Evolutionary conservation across 2,888 invertebrate genomes (phyloP).

Genomic region (Lochmaea capreae): DNA sequence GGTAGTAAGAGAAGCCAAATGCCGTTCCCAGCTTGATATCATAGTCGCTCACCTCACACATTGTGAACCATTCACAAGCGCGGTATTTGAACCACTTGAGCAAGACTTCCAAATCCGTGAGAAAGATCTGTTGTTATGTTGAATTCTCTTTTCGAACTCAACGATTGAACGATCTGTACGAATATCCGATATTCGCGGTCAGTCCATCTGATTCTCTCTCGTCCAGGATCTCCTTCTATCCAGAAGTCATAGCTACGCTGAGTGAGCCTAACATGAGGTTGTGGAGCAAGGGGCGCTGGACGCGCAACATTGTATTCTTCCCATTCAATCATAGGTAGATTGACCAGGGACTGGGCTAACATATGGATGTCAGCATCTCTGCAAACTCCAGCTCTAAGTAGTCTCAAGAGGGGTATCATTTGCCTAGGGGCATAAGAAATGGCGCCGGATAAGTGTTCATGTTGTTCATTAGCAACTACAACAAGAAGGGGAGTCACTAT

Average conservation of each 20-base stretch:
- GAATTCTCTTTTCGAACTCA: neutral
- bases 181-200: constrained; percentile 12
- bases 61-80: neutral
- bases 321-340: no score
- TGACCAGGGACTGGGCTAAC: no score
- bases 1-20: no score
- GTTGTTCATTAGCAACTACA: neutral
- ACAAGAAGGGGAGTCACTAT: constrained; percentile 37
- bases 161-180: neutral
- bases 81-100: neutral
- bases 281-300: no score
- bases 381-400: constrained; percentile 19
- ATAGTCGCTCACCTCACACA: no score
- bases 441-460: constrained; percentile 16
- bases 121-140: constrained; percentile 5
- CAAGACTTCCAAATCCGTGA: neutral
- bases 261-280: no score
- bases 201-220: neutral
- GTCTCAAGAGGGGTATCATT: constrained; percentile 1
- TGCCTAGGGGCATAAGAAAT: constrained; percentile 28
- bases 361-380: constrained; percentile 1
- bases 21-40: no score
- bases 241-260: no score
- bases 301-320: no score
- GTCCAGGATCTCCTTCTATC: no score